Percentiles rank a stretch among this genome's conserved stretches.
phyloP scores from a whole-genome alignment of 2,888 invertebrate species.

The Drosophila prostipennis region DNA sequence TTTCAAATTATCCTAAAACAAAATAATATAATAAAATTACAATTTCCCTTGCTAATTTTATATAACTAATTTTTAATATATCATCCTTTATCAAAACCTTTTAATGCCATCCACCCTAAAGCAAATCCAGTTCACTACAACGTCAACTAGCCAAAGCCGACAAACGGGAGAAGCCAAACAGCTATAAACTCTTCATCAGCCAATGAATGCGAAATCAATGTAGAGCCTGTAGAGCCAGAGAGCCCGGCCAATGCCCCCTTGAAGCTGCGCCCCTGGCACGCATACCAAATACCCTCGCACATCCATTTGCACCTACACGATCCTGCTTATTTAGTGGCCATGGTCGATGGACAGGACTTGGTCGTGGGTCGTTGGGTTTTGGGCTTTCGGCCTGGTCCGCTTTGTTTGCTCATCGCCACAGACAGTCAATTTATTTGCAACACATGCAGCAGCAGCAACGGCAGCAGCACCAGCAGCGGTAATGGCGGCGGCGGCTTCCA shows the following conservation, averaged over 20 bases:
- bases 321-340: conserved; percentile 65
- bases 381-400: conserved; percentile 41
- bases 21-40: no score
- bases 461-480: conserved; percentile 10
- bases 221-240: conserved; percentile 3
- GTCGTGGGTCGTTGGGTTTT: conserved; percentile 15
- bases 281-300: conserved; percentile 32
- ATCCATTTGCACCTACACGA: conserved; percentile 67
- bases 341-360: conserved; percentile 29
- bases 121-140: background rate
- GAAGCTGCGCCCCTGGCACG: conserved; percentile 33
- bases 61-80: background rate
- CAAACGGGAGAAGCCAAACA: background rate
- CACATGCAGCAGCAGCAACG: conserved; percentile 54
- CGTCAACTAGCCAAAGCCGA: background rate
- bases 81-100: background rate
- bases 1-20: background rate
- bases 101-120: background rate
- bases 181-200: conserved; percentile 7
- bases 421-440: conserved; percentile 74
- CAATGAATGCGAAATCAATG: conserved; percentile 37
- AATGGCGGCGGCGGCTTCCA: conserved; percentile 19
- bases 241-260: conserved; percentile 9
- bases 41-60: no score
- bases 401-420: conserved; percentile 57